Base-by-base conservation (phyloP, 2,113 vertebrate species). In the Saimiri boliviensis region DNA sequence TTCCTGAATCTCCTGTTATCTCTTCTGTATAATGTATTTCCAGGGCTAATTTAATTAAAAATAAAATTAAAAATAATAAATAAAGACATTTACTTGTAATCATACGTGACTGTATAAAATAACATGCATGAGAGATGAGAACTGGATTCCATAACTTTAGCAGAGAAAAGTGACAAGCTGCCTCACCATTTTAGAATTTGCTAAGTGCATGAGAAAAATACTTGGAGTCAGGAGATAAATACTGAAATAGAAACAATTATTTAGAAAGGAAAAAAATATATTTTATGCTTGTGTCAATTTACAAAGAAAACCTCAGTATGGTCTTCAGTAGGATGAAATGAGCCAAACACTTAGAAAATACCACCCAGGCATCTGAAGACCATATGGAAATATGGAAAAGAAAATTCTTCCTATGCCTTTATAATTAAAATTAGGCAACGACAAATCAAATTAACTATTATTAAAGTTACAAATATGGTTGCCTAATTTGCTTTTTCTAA, bases 231-330 rank as follows among this genome's bases (percentile, higher is more conserved):
- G 54, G 17, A 93, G 3, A 96, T n/a, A 92, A 84, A 81, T 45
- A 77, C 27, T 83, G 27, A 94, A 93, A 47, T 88, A 96, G 40
- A 81, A 68, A 56, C 8, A 74, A 25, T 84, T 85, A 35, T 49
- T 89, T 89, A 25, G 45, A 81, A 37, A 79, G 10, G 4, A 79
- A 86, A 17, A 71, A 86, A 95, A 85, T n/a, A 30, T n/a, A 32
- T n/a, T 81, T 77, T 56, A 79, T 83, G 16, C 54, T 90, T 85
- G 23, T 4, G 49, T 93, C n/a, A 45, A 70, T 92, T 96, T 95
- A 21, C 60, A 94, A 82, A 40, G 16, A 89, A 79, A 95, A 73
- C 8, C 77, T 66, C 5, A 47, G 21, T 86, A 21, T 70, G 40
- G 32, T 73, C 25, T 60, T 63, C 21, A 32, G 14, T 66, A 92